Evolutionary conservation across 2,888 invertebrate species (phyloP).

Genomic region (Sminthurides aquaticus): DNA sequence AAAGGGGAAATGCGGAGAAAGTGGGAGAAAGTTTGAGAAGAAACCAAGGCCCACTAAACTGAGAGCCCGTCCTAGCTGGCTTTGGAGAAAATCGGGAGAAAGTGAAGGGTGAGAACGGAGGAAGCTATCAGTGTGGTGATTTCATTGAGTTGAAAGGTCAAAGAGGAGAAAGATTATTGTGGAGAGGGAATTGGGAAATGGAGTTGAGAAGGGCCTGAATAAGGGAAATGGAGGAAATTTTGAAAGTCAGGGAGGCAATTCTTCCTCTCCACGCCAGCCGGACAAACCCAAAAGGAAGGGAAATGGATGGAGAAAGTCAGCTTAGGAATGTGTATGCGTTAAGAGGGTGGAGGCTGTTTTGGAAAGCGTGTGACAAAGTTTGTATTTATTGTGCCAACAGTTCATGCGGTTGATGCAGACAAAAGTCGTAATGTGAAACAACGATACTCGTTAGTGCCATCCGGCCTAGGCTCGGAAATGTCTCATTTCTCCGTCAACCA

Average conservation of each 20-base stretch:
- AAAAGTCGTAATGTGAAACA: conserved; percentile 78
- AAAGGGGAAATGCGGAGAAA: no score
- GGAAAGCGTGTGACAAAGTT: neutral
- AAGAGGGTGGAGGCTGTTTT: neutral
- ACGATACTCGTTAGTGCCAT: conserved; percentile 62
- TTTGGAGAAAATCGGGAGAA: no score
- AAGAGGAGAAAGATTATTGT: neutral
- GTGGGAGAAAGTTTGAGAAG: no score
- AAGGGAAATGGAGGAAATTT: neutral
- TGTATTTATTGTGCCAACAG: conserved; percentile 46
- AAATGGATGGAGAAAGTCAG: neutral
- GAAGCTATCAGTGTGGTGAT: neutral
- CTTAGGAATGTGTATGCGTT: neutral
- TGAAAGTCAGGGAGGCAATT: neutral
- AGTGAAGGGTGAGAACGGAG: no score
- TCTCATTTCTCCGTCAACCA: conserved; percentile 42
- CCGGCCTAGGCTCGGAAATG: conserved; percentile 27
- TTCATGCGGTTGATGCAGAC: conserved; percentile 62
- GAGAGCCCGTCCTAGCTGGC: no score
- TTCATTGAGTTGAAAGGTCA: neutral
- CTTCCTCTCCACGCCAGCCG: neutral
- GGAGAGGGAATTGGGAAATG: neutral
- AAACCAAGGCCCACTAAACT: no score
- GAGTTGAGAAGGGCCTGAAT: no score
- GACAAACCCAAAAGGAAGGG: neutral